phyloP scores from a whole-genome alignment of 2,113 vertebrate species.

The Oreochromis aureus region DNA sequence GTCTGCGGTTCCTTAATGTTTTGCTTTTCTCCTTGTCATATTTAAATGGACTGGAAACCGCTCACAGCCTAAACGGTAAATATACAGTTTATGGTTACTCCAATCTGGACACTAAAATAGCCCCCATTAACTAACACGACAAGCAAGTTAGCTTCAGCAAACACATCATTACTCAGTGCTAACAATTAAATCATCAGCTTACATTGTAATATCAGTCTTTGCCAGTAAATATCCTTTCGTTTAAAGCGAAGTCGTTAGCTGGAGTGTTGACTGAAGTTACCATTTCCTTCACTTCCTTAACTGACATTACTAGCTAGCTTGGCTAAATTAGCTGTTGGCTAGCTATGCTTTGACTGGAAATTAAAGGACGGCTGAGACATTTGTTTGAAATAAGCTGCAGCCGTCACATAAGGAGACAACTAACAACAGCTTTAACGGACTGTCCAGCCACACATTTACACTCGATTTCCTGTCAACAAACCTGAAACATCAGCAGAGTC shows the following conservation, averaged over 20 bases:
- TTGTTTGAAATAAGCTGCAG: neutral
- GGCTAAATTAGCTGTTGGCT: neutral
- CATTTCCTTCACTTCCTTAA: neutral
- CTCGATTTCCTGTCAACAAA: neutral
- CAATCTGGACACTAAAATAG: neutral
- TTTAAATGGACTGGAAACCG: neutral
- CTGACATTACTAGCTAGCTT: neutral
- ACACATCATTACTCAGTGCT: neutral
- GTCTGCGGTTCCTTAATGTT: neutral
- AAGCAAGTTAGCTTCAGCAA: neutral
- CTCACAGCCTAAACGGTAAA: neutral
- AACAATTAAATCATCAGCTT: neutral
- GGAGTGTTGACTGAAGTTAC: neutral
- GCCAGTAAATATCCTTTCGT: neutral
- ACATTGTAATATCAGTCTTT: neutral
- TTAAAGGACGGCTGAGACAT: neutral
- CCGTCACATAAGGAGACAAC: no score
- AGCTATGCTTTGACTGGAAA: neutral
- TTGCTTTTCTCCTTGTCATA: neutral
- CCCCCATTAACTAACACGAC: neutral
- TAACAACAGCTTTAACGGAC: neutral
- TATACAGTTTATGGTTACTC: neutral
- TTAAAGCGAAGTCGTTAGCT: neutral
- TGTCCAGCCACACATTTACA: neutral
- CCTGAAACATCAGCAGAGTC: neutral